These are phyloP conservation scores for Riptortus pedestris DNA, from an alignment of 1,140 invertebrate genomes.

Conservation along the genomic window DNA sequence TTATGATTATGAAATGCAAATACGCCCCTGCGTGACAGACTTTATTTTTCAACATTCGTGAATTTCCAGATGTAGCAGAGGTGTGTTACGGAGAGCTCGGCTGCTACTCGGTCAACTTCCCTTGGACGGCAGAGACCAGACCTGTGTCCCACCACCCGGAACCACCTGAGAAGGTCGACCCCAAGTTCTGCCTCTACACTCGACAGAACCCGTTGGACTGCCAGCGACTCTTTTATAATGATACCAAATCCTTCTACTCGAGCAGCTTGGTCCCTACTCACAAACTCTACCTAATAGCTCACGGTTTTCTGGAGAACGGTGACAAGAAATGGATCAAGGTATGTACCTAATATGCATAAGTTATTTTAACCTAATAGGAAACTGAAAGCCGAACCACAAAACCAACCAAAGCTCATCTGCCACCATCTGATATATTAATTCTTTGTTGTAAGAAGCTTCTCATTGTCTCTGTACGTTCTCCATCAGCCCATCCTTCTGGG, in stretches of 20 bases:
- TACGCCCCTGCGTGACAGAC: too few relatives aligned
- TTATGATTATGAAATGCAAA: too few relatives aligned
- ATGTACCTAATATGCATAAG: slow-evolving; percentile 19
- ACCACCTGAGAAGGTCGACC: slow-evolving; percentile 46
- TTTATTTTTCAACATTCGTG: too few relatives aligned
- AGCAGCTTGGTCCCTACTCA: slow-evolving; percentile 48
- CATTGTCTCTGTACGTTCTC: too few relatives aligned
- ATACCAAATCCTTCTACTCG: slow-evolving; percentile 46
- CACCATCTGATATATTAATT: too few relatives aligned
- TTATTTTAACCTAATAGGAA: too few relatives aligned
- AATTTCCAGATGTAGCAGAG: slow-evolving; percentile 28
- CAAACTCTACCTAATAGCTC: slow-evolving; percentile 64
- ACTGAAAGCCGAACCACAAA: too few relatives aligned
- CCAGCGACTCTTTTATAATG: slow-evolving; percentile 51
- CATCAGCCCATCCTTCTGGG: too few relatives aligned
- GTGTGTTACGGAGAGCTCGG: slow-evolving; percentile 67
- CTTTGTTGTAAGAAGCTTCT: too few relatives aligned
- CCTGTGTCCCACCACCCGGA: slow-evolving; percentile 68
- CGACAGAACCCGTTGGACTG: slow-evolving; percentile 43
- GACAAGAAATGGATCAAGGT: slow-evolving; percentile 62
- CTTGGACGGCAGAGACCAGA: slow-evolving; percentile 62
- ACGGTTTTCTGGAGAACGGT: slow-evolving; percentile 76
- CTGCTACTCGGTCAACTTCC: slow-evolving; percentile 68
- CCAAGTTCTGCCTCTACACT: slow-evolving; percentile 41
- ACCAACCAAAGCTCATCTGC: too few relatives aligned